phyloP scores from a whole-genome alignment of 2,888 invertebrate genomes.

The Thera obeliscata region DNA sequence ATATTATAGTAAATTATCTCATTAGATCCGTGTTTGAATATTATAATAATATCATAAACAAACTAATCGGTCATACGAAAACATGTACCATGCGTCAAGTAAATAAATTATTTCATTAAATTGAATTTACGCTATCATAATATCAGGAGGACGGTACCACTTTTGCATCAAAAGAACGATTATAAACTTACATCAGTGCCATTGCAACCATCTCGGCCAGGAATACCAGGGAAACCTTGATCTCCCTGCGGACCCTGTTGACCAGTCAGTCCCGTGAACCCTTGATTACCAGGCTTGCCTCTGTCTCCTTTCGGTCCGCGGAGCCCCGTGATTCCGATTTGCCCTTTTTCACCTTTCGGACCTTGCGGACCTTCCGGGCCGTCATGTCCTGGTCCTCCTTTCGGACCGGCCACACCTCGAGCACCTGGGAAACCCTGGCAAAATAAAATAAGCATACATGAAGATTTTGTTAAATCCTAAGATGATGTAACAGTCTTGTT shows the following conservation, averaged over 20 bases:
- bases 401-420: constrained; percentile 88
- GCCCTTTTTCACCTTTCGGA: constrained; percentile 95
- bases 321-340: constrained; percentile 91
- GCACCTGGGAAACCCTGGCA: constrained; percentile 89
- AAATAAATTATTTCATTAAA: too few relatives aligned
- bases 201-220: constrained; percentile 97
- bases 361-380: constrained; percentile 94
- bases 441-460: not conserved
- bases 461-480: too few relatives aligned
- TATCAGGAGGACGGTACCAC: too few relatives aligned
- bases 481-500: too few relatives aligned
- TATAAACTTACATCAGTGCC: constrained; percentile 92
- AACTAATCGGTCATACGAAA: too few relatives aligned
- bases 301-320: constrained; percentile 93
- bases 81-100: too few relatives aligned
- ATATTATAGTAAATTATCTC: too few relatives aligned
- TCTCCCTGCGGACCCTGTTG: constrained; percentile 88
- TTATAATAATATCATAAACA: too few relatives aligned
- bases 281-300: constrained; percentile 94
- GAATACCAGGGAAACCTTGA: constrained; percentile 89
- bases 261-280: constrained; percentile 94
- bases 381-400: constrained; percentile 91
- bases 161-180: not conserved
- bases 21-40: too few relatives aligned
- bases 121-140: too few relatives aligned